Conservation (phyloP, 2,888 invertebrate species). For the Synanthedon vespiformis region DNA sequence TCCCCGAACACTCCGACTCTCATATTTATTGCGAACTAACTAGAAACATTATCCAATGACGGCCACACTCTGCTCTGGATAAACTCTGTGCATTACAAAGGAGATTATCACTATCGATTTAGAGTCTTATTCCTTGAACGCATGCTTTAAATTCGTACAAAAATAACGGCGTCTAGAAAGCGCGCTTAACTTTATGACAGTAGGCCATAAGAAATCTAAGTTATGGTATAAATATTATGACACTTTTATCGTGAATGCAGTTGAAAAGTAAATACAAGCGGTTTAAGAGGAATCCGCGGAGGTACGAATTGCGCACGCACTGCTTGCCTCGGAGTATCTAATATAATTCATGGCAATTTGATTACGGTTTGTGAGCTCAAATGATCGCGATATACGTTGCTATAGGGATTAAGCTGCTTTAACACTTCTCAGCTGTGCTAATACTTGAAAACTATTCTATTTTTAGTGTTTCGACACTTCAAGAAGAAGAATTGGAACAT, state of each 20-base stretch:
- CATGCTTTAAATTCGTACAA: constrained; percentile 31
- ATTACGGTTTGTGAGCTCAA: constrained; percentile 32
- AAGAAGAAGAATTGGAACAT: too few species aligned
- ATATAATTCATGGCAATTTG: constrained; percentile 30
- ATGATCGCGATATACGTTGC: constrained; percentile 17
- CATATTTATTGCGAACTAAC: constrained; percentile 64
- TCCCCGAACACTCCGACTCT: constrained; percentile 42
- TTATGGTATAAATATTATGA: constrained; percentile 68
- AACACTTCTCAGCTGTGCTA: too few species aligned
- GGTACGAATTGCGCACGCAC: constrained; percentile 36
- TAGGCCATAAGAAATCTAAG: constrained; percentile 61
- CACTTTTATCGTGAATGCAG: constrained; percentile 59
- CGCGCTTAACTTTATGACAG: constrained; percentile 53
- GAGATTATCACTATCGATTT: constrained; percentile 26
- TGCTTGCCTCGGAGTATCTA: constrained; percentile 20
- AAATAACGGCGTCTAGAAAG: constrained; percentile 33
- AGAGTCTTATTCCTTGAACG: constrained; percentile 35
- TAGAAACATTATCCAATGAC: constrained; percentile 66
- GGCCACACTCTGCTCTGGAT: constrained; percentile 41
- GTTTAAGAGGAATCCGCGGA: constrained; percentile 27
- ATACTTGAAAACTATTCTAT: too few species aligned
- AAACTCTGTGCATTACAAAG: constrained; percentile 28
- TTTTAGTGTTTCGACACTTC: too few species aligned
- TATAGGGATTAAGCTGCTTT: not conserved
- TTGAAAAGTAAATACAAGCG: constrained; percentile 56